Percentiles rank a stretch among this genome's conserved stretches.
Evolutionary conservation across 1,140 invertebrate genomes (phyloP).

Genomic region (Berghia stephanieae): DNA sequence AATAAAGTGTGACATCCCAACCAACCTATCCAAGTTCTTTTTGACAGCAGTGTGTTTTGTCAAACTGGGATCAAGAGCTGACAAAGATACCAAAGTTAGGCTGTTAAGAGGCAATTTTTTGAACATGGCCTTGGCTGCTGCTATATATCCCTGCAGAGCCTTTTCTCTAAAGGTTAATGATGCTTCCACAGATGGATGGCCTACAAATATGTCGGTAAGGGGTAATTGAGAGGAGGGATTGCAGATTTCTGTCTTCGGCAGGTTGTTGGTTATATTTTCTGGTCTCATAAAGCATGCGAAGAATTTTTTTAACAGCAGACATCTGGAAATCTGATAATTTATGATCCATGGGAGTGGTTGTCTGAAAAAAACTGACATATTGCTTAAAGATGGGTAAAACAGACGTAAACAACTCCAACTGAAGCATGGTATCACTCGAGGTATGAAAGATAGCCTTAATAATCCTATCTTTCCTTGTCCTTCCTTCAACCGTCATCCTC

Average conservation of each 20-base stretch:
- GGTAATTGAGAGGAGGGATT: not conserved
- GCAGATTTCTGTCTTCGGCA: constrained; percentile 2
- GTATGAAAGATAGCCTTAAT: constrained; percentile 29
- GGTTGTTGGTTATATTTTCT: constrained; percentile 24
- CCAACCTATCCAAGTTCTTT: not conserved
- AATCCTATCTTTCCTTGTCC: constrained; percentile 33
- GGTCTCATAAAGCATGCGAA: constrained; percentile 37
- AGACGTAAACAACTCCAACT: constrained; percentile 25
- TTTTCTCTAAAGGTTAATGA: not conserved
- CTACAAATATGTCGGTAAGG: constrained; percentile 32
- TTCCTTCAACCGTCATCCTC: constrained; percentile 35
- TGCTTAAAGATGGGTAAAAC: constrained; percentile 38
- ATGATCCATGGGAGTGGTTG: constrained; percentile 39
- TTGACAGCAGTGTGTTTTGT: constrained; percentile 7
- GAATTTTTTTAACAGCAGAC: constrained; percentile 34
- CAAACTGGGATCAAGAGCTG: constrained; percentile 12
- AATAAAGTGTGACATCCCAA: not conserved
- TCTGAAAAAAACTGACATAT: constrained; percentile 37
- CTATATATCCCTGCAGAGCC: not conserved
- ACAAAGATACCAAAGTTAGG: not conserved
- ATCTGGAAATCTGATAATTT: constrained; percentile 37
- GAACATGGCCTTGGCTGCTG: not conserved
- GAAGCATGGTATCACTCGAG: constrained; percentile 27
- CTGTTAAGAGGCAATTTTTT: not conserved
- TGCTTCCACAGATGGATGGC: not conserved